Percentiles rank a stretch among this genome's conserved stretches.
phyloP scores from a whole-genome alignment of 2,113 vertebrate species.

The Clinocottus analis region DNA sequence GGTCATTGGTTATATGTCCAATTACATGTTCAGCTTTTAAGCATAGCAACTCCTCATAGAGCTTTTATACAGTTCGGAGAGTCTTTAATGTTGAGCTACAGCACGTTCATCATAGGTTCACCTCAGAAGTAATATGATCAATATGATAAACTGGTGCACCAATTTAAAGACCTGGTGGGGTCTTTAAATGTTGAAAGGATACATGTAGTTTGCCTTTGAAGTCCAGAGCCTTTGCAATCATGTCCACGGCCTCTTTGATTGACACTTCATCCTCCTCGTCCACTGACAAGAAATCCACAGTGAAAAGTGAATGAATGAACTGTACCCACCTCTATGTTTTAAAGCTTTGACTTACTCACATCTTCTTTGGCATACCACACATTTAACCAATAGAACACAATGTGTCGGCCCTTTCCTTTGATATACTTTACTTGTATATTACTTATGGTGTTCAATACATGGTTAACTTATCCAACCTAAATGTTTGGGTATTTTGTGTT shows the following conservation, averaged over 20 bases:
- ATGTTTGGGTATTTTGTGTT: no score
- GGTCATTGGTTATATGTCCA: no score
- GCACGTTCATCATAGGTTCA: background rate
- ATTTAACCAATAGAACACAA: no score
- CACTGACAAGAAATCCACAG: slow-evolving; percentile 74
- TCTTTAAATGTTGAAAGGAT: slow-evolving; percentile 81
- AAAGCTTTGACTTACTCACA: background rate
- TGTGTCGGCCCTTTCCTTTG: no score
- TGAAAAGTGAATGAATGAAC: background rate
- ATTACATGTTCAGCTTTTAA: background rate
- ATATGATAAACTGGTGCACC: background rate
- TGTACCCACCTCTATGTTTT: background rate
- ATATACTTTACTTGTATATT: no score
- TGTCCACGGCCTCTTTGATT: slow-evolving; percentile 86
- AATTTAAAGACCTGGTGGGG: no score
- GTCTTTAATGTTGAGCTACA: background rate
- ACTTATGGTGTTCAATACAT: no score
- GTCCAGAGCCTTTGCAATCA: slow-evolving; percentile 82
- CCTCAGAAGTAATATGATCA: background rate
- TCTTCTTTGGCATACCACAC: background rate
- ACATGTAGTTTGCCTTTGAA: slow-evolving; percentile 86
- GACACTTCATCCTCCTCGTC: slow-evolving; percentile 91
- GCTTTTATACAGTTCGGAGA: background rate
- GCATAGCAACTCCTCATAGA: background rate
- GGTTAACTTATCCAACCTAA: no score